Evolutionary conservation across 1,140 invertebrate species (phyloP), one percentile per base, ranked within the genome.

Genomic region (Nebria ingens): DNA sequence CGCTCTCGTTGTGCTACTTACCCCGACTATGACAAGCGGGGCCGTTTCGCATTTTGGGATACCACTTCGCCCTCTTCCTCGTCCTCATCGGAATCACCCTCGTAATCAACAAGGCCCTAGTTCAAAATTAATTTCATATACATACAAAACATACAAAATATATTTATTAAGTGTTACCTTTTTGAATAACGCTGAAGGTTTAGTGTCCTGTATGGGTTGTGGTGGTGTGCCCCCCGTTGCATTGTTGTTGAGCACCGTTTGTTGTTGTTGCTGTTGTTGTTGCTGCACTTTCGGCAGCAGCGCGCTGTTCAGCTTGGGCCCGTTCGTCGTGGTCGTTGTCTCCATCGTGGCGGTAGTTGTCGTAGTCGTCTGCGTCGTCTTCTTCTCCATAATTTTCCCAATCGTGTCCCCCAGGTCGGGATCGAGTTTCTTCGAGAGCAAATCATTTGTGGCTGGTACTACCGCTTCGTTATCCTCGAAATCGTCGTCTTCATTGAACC

Each of bases 401-500:
- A 83, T 78, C 58, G 78, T 78, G 59, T 84, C 80, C 13, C 4
- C 4, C 61, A 84, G 70, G 61, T 83, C 78, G 17, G 75, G 69
- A 59, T 79, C 79, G n/a, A 82, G 58, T 67, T 74, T 76, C 55
- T 74, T 75, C 53, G 64, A 66, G 22, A 70, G 55, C 53, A 67
- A 62, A 53, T 68, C 66, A 29, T 56, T 67, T 59, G 42, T 59
- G 4, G 57, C 76, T 29, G 79, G 74, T 21, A 82, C 74, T 15
- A 81, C 76, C 38, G 79, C 76, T 58, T 83, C 79, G 67, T 84
- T 86, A 65, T 97, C 93, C 60, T 95, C 91, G 62, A 91, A 85
- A 64, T 96, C 93, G 68, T 97, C 93, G 61, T 97, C 93, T 64
- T 96, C 91, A 68, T 95, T 95, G 73, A 98, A 98, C 94, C 94